Conservation (phyloP, 2,113 vertebrate species). For the Urocitellus parryii region DNA sequence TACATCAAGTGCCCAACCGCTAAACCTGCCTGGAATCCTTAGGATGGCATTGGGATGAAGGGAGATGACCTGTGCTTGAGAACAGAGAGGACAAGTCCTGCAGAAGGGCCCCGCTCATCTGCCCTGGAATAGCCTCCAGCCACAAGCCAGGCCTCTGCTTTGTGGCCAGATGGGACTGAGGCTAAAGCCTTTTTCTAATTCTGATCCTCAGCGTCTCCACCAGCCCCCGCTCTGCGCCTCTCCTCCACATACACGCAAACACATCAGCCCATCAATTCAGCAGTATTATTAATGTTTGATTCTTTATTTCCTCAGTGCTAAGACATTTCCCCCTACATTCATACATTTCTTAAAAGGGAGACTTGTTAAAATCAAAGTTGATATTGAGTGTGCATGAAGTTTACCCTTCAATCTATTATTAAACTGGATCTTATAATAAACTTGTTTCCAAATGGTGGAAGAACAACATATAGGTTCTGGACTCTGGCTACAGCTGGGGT, state of each 20-base stretch:
- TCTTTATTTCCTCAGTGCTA: background rate
- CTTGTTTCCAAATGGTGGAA: background rate
- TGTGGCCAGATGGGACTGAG: background rate
- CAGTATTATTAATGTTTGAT: background rate
- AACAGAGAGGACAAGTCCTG: background rate
- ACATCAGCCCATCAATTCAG: background rate
- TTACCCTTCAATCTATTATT: slow-evolving; percentile 21
- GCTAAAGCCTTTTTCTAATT: slow-evolving; percentile 16
- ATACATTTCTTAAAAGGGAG: background rate
- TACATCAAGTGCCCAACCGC: background rate
- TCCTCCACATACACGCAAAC: background rate
- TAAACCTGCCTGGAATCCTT: slow-evolving; percentile 23
- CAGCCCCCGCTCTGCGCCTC: too few relatives aligned
- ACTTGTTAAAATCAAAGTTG: background rate
- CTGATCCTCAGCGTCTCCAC: background rate
- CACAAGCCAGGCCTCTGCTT: background rate
- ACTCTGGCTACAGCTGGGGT: background rate
- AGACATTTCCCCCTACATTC: background rate
- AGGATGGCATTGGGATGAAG: slow-evolving; percentile 28
- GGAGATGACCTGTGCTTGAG: background rate
- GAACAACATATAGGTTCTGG: background rate
- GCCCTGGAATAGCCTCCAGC: background rate
- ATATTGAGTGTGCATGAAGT: background rate
- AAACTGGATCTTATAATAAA: background rate
- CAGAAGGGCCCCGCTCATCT: slow-evolving; percentile 5